Base-by-base conservation (phyloP, 1,140 invertebrate genomes). In the Drosophila varians region DNA sequence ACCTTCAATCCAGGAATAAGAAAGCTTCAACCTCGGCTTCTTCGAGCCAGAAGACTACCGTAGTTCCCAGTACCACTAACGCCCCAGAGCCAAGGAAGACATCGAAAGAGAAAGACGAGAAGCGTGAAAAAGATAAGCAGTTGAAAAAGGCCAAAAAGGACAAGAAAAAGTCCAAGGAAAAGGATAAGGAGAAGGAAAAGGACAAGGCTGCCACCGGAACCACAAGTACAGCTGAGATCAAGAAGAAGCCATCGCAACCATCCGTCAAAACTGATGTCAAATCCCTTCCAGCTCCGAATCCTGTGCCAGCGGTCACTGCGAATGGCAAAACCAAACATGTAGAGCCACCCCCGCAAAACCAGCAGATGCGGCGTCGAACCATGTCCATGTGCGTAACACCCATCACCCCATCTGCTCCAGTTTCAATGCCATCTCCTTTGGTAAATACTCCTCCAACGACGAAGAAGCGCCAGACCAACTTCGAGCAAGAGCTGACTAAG, bases 1-100 rank as follows among this genome's bases (percentile, higher is more conserved):
- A 93, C 46, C 65, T 94, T 26, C 93, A 93, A 69, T 93, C 93
- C 8, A 91, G 93, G 49, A 94, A 94, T 47, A 94, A 93, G 49
- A 94, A 94, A 66, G 91, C 77, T 4, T 14, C 56, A 42, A 23
- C 45, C 12, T 19, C 45, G 9, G 43, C 51, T 16, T 47, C 47
- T 19, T 65, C 58, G 9, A 47, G 26, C 16, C 25, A 68, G 16
- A 66, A 45, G 48, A 65, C 34, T 61, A 74, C 46, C 21, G 49
- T 21, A 21, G 38, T 45, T 57, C 58, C n/a, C 34, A 49, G 36
- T 61, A 70, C 14, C n/a, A 51, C 19, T 8, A 73, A 18, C 16
- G 56, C 38, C n/a, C 34, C 23, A 1, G 74, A 79, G 34, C 14
- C 25, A 8, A 80, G 74, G n/a, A 86, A 87, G 45, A n/a, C 62